Conservation (phyloP, 2,113 vertebrate species). For the Rhadina sibilatrix region DNA sequence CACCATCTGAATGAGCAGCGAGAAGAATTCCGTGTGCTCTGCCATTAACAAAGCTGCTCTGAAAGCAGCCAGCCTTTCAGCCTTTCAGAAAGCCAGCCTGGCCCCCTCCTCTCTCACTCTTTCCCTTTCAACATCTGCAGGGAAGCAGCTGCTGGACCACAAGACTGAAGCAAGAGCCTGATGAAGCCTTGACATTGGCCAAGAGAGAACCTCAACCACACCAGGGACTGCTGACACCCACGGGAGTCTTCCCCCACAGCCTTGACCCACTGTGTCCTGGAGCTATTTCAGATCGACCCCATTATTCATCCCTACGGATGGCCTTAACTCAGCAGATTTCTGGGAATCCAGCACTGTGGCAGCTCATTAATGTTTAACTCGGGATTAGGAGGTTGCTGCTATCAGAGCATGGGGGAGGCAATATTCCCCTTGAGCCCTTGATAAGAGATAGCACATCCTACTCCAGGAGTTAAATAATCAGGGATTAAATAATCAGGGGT, state of each 20-base stretch:
- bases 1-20: not conserved
- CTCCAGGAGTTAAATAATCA: not conserved
- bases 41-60: not conserved
- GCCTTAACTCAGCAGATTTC: not conserved
- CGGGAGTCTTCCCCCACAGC: accelerated
- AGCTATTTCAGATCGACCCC: not conserved
- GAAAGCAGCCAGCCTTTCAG: too few relatives aligned
- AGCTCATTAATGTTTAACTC: slow-evolving; percentile 26
- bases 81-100: not conserved
- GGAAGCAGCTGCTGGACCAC: not conserved
- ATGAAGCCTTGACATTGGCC: not conserved
- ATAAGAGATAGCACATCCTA: not conserved
- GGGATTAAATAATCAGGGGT: not conserved
- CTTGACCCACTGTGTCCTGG: not conserved
- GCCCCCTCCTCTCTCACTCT: not conserved
- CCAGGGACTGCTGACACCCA: not conserved
- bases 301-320: not conserved
- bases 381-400: not conserved
- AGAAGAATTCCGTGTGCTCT: not conserved
- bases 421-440: not conserved
- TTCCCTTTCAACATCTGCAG: not conserved
- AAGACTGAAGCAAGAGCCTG: not conserved
- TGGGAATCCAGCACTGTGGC: not conserved
- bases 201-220: not conserved
- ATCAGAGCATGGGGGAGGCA: accelerated